phyloP scores from a whole-genome alignment of 1,140 invertebrate species.

The Drosophila arizonae region DNA sequence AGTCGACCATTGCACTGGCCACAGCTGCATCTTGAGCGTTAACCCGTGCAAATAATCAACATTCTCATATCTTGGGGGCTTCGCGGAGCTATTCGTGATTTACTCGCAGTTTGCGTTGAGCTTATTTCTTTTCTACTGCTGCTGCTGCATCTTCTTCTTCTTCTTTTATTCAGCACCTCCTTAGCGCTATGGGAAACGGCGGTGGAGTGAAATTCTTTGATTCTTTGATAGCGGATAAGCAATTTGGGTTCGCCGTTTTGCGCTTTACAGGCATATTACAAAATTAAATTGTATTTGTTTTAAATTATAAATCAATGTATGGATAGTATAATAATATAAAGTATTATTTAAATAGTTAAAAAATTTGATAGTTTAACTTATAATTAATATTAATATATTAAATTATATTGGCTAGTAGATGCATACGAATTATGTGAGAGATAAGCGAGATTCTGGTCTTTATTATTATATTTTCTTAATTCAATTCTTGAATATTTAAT shows the following conservation, averaged over 20 bases:
- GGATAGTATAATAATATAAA: background rate
- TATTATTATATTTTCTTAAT: too few relatives aligned
- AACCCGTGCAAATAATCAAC: conserved; percentile 80
- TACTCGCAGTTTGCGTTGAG: conserved; percentile 58
- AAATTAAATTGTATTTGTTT: background rate
- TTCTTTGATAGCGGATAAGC: conserved; percentile 49
- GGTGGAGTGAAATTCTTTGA: conserved; percentile 60
- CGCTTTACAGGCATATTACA: background rate
- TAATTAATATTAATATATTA: too few relatives aligned
- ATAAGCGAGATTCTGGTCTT: too few relatives aligned
- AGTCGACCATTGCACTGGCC: background rate
- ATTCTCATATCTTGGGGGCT: conserved; percentile 72
- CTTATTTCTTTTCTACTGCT: conserved; percentile 15
- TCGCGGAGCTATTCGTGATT: conserved; percentile 78
- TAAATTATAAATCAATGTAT: background rate
- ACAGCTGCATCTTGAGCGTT: conserved; percentile 26
- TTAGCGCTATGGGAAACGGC: conserved; percentile 66
- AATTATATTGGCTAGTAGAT: too few relatives aligned
- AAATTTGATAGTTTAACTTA: too few relatives aligned
- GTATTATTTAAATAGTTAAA: too few relatives aligned
- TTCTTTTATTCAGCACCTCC: conserved; percentile 61
- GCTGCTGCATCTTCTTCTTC: conserved; percentile 1
- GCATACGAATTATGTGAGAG: too few relatives aligned
- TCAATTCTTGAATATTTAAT: too few relatives aligned
- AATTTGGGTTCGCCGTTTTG: conserved; percentile 43